phyloP scores from a whole-genome alignment of 2,113 vertebrate species.

The Macroglossus sobrinus region DNA sequence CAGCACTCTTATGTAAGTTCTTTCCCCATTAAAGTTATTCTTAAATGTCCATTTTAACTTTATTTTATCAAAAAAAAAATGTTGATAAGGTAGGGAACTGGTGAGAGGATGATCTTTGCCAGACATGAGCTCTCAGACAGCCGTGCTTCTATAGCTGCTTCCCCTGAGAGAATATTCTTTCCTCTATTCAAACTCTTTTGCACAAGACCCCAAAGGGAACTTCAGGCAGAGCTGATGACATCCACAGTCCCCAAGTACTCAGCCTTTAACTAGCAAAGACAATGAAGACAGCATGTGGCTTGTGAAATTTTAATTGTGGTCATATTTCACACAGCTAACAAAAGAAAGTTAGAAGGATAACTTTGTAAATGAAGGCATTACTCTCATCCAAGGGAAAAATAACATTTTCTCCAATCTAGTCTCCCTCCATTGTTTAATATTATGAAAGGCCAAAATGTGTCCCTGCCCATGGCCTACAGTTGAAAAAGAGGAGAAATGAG shows the following conservation, averaged over 20 bases:
- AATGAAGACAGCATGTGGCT: conserved; percentile 29
- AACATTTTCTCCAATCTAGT: not conserved
- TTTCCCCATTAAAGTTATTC: not conserved
- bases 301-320: conserved; percentile 32
- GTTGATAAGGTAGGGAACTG: not conserved
- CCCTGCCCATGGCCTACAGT: not conserved
- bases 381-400: conserved; percentile 23
- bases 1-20: not conserved
- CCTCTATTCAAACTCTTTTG: not conserved
- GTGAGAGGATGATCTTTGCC: not conserved
- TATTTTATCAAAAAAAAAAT: not conserved
- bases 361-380: conserved; percentile 41
- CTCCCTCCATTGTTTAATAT: conserved; percentile 12
- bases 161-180: not conserved
- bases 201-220: not conserved
- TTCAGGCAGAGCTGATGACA: not conserved
- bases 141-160: not conserved
- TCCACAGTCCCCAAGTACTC: not conserved
- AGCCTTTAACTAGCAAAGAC: conserved; percentile 42
- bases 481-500: not conserved
- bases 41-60: conserved; percentile 34
- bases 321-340: conserved; percentile 44
- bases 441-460: not conserved
- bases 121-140: not conserved
- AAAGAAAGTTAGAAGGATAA: conserved; percentile 37